Base-by-base conservation (phyloP, 1,140 invertebrate genomes). In the Hirudo medicinalis region DNA sequence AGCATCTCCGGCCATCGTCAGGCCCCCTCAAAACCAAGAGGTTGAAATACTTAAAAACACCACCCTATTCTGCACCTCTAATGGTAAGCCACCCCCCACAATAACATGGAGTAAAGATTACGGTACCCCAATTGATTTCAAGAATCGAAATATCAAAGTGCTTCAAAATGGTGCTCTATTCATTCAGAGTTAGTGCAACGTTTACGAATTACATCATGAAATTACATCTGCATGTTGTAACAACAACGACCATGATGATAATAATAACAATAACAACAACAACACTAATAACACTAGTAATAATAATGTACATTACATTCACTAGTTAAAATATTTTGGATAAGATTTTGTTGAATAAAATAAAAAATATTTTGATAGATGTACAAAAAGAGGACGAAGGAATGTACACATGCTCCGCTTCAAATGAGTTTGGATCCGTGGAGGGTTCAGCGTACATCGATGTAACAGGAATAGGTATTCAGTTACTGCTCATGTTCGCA, bases 381-480 rank as follows among this genome's bases (percentile, higher is more conserved):
- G 72, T 79, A 9, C 54, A 72, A 22, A 72, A 77, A 25, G 76
- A 72, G 49, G 78, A 83, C 75, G 77, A 81, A 72, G 82, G 80
- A 2, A 74, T 77, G 29, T 85, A 82, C 76, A 81, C 79, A 0
- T 85, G 84, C 76, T 75, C 76, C 8, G 82, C 80, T 17, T 77
- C 78, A 74, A 85, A 85, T 75, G 75, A 78, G 27, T 84, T 84
- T 77, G 84, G 84, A 27, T 74, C 74, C 11, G 75, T 74, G 70
- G 78, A 82, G 43, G 74, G 76, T 54, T 75, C 78, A 11, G 82
- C 80, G 8, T 80, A 75, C 72, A 72, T 85, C 11, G 79, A 78
- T 36, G 78, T 85, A 19, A 83, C 82, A 43, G 83, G 83, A 71
- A 80, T 85, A 71, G 79, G 82, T 83, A 74, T 73, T 63, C 8